These are phyloP conservation scores for Osmerus eperlanus DNA, from an alignment of 2,113 vertebrate genomes.

Conservation along the genomic window DNA sequence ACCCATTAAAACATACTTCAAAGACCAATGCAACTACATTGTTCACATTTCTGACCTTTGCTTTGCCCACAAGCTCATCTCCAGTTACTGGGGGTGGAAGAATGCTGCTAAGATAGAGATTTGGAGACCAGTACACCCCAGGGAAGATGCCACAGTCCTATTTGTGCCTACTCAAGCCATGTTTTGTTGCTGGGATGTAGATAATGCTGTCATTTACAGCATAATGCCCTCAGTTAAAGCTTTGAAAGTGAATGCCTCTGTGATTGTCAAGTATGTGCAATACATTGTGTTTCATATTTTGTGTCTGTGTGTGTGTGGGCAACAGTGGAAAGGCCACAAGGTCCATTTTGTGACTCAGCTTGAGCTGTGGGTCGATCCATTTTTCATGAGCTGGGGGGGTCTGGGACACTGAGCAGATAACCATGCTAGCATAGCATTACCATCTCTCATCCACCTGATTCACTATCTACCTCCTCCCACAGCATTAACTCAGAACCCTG, in stretches of 20 bases:
- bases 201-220: constrained; percentile 25
- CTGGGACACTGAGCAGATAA: constrained; percentile 25
- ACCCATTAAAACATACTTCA: too few species aligned
- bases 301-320: constrained; percentile 35
- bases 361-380: constrained; percentile 45
- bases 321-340: constrained; percentile 43
- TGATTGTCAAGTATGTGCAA: constrained; percentile 22
- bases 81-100: constrained; percentile 7
- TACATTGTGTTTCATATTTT: not conserved
- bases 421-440: constrained; percentile 21
- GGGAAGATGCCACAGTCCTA: not conserved
- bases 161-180: constrained; percentile 21
- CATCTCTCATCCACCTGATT: not conserved
- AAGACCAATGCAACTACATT: constrained; percentile 1
- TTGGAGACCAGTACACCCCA: not conserved
- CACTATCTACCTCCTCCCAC: not conserved
- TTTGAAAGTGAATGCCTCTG: constrained; percentile 8
- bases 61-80: constrained; percentile 4
- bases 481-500: not conserved
- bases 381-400: constrained; percentile 38
- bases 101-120: not conserved
- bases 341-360: constrained; percentile 47
- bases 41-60: constrained; percentile 13
- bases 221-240: too few species aligned
- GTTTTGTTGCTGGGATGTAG: constrained; percentile 20